These are phyloP conservation scores for Vanacampus margaritifer DNA, from an alignment of 2,113 vertebrate genomes.

Conservation along the genomic window DNA sequence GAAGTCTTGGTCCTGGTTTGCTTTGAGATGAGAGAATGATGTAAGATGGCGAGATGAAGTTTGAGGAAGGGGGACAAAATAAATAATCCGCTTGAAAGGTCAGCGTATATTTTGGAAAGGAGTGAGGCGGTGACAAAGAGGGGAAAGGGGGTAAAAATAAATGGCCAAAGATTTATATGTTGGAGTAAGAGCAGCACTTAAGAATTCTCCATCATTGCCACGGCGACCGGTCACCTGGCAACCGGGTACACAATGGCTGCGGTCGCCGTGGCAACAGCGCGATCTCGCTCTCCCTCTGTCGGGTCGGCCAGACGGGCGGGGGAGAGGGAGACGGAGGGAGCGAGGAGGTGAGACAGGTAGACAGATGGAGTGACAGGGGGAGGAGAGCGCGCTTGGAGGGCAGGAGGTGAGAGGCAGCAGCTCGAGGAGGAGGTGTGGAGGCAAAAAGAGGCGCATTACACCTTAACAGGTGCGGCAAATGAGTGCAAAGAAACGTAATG, in stretches of 20 bases:
- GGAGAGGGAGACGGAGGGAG: constrained; percentile 10
- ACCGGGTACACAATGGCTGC: constrained; percentile 70
- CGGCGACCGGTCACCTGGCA: constrained; percentile 71
- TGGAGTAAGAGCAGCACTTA: constrained; percentile 40
- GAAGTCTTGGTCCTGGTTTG: constrained; percentile 27
- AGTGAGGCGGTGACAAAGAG: constrained; percentile 20
- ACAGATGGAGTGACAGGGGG: constrained; percentile 61
- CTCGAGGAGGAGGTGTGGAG: constrained; percentile 9
- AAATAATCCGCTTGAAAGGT: constrained; percentile 69
- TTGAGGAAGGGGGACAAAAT: constrained; percentile 53
- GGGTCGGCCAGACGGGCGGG: not conserved
- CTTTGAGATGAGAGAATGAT: constrained; percentile 33
- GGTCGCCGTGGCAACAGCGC: constrained; percentile 69
- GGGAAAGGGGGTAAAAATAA: constrained; percentile 6
- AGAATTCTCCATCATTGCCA: constrained; percentile 75
- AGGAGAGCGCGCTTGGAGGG: constrained; percentile 53
- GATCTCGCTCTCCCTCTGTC: constrained; percentile 23
- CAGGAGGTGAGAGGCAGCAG: constrained; percentile 28
- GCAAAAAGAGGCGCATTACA: constrained; percentile 43
- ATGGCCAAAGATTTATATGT: constrained; percentile 54
- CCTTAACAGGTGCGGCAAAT: constrained; percentile 66
- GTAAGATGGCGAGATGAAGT: constrained; percentile 35
- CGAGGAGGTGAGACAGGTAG: constrained; percentile 58
- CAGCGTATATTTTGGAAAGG: constrained; percentile 46
- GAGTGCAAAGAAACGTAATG: constrained; percentile 62